These are phyloP conservation scores for Pomatorhinus ruficollis DNA, from an alignment of 2,113 vertebrate species.

Conservation along the genomic window DNA sequence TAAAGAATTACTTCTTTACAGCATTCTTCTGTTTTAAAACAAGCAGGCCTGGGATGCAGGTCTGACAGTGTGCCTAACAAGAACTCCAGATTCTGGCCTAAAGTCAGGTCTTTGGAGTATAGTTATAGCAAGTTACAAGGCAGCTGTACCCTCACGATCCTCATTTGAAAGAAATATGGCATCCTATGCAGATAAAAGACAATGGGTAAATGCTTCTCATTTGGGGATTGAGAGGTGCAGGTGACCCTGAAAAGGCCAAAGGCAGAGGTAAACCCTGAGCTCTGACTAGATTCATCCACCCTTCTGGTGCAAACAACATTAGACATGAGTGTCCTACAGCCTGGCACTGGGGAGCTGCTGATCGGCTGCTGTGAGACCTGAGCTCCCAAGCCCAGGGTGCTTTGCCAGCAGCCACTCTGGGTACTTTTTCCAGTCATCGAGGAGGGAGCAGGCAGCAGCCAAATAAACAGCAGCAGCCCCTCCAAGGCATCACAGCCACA, in stretches of 20 bases:
- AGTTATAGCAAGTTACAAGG: neutral
- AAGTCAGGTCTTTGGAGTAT: neutral
- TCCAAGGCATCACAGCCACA: accelerated
- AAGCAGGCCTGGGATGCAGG: neutral
- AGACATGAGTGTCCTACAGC: neutral
- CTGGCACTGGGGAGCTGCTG: neutral
- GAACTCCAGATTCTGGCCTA: neutral
- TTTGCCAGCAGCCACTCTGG: neutral
- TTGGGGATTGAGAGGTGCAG: neutral
- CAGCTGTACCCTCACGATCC: neutral
- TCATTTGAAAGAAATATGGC: neutral
- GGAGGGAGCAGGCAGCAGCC: neutral
- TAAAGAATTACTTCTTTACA: neutral
- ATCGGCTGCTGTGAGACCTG: neutral
- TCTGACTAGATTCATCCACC: neutral
- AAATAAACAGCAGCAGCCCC: neutral
- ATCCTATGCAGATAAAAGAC: neutral
- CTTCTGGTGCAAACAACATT: neutral
- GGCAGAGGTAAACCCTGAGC: neutral
- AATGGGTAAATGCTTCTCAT: neutral
- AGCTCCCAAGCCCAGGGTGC: neutral
- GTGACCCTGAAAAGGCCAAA: neutral
- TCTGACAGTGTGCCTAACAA: neutral
- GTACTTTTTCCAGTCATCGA: neutral
- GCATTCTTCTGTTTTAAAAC: neutral